These are phyloP conservation scores for Neodiprion pinetum DNA, from an alignment of 1,140 invertebrate genomes.

Conservation along the genomic window DNA sequence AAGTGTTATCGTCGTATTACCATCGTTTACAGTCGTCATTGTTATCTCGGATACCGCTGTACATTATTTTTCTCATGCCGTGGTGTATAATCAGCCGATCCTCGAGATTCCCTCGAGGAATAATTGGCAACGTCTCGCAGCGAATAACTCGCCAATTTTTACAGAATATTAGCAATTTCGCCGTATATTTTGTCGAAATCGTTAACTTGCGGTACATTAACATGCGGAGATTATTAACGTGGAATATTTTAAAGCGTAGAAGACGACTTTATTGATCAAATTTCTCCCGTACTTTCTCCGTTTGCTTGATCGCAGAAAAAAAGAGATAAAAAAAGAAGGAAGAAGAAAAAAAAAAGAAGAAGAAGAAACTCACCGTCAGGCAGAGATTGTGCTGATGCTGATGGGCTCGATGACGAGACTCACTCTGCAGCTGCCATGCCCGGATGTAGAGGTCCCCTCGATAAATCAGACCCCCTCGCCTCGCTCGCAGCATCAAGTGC, in stretches of 20 bases:
- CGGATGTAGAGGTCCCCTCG: conserved; percentile 61
- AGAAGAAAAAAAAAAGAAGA: neutral
- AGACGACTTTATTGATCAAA: neutral
- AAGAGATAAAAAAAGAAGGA: neutral
- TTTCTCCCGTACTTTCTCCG: neutral
- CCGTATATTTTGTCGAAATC: conserved; percentile 8
- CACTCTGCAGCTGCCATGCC: conserved; percentile 58
- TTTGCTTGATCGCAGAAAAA: neutral
- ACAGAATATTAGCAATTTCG: conserved; percentile 23
- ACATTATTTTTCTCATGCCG: neutral
- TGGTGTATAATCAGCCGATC: neutral
- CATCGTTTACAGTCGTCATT: neutral
- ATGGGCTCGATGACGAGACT: conserved; percentile 52
- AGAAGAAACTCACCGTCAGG: conserved; percentile 49
- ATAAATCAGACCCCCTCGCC: conserved; percentile 56
- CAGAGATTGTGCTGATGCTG: conserved; percentile 53
- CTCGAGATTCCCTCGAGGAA: neutral
- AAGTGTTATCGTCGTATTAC: neutral
- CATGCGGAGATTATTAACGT: neutral
- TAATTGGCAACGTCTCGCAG: neutral
- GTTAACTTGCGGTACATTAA: no score
- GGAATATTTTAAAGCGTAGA: neutral
- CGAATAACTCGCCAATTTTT: neutral
- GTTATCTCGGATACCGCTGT: neutral
- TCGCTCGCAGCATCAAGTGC: conserved; percentile 56